Base-by-base conservation (phyloP, 2,797 vertebrate genomes). In the Takifugu ocellatus region DNA sequence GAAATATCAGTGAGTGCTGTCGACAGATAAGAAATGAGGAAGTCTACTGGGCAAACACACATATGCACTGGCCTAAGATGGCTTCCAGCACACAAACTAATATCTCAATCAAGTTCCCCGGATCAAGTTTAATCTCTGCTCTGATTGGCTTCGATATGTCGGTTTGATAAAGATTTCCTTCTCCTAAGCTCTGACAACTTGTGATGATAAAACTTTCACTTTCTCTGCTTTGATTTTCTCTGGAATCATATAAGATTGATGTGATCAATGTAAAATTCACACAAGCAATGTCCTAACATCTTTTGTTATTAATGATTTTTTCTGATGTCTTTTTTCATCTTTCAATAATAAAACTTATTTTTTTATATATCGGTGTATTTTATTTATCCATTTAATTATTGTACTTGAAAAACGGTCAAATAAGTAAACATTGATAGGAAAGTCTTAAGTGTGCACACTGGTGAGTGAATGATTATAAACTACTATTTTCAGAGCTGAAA, bases 21-120 rank as follows among this genome's bases (percentile, higher is more conserved):
- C 60, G 16, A 54, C 57, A 55, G 77, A 84, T 85, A 81, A 69
- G 43, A 58, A 59, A 67, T 53, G 43, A 72, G 59, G 55, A 16
- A n/a, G 39, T 73, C 25, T 25, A 31, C 25, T 3, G 26, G 26
- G 26, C 10, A 51, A 31, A 55, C 29, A 56, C 39, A 44, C 9
- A 49, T 5, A 47, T 5, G 29, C 59, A 55, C 43, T 16, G 31
- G 45, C 53, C 54, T 50, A 45, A 62, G 57, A 73, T 66, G 49
- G 65, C 33, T 70, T 70, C 54, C 65, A 49, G 61, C 64, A 49
- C 43, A 55, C 66, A 62, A 73, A 9, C 47, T 14, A 68, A 62
- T 51, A 56, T 67, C 52, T 67, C 49, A 62, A 66, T 79, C 66
- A 64, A 62, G 59, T 61, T 12, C 49, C 29, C 43, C 66, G 62